Evolutionary conservation across 2,888 invertebrate genomes (phyloP), one percentile per base, ranked within the genome.

Genomic region (Napeogenes inachia): DNA sequence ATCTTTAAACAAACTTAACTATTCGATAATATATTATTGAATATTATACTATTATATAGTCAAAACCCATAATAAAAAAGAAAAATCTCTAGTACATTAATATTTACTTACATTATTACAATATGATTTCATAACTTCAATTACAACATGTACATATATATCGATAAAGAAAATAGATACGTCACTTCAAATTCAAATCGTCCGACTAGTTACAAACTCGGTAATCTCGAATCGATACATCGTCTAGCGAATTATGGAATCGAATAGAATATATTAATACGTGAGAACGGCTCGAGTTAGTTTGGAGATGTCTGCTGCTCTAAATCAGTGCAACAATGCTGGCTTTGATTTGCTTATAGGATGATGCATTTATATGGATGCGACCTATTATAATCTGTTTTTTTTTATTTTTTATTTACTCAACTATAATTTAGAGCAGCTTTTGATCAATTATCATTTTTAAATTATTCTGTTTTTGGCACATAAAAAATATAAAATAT

Each of bases 251-350:
- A 86, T 87, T 85, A 87, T 82, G 78, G 81, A 85, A 84, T 84
- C 85, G 85, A 87, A 86, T 87, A 83, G 86, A 88, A 89, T 89
- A 89, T 89, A 89, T 88, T 89, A 89, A 88, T 89, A 89, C 87
- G 87, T 87, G 88, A 85, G 87, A 85, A 82, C 78, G 75, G 85
- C 74, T 77, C 73, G 83, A 85, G 80, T 85, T 84, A 85, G 85
- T 86, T 86, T 85, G 85, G 85, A 85, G 86, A 89, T 87, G 86
- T 85, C 85, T 86, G 82, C 81, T 77, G 83, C 73, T 82, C 85
- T 84, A 84, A 85, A 86, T 83, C 86, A 79, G 80, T 75, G 83
- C 83, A 85, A 87, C 87, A 87, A 89, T 89, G 89, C 75, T 75
- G 77, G 85, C 79, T 87, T 83, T 80, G 87, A 87, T 88, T 89